A percentile compares a stretch with the other conserved stretches of the same genome.
Evolutionary conservation across 2,113 vertebrate species (phyloP).

Genomic region (Acrocephalus kingi): DNA sequence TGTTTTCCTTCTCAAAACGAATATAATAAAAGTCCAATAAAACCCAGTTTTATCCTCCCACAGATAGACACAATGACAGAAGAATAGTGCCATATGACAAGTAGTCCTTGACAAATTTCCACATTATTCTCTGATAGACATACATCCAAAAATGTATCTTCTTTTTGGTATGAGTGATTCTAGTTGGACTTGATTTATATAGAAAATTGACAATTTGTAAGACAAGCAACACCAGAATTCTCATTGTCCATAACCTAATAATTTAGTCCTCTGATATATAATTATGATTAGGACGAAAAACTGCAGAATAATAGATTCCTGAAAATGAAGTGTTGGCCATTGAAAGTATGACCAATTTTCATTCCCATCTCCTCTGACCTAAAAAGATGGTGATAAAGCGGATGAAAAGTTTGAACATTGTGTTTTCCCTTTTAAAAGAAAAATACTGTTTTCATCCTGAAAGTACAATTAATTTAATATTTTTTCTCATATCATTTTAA

Average conservation of each 20-base stretch:
- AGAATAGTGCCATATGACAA: neutral
- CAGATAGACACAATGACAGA: neutral
- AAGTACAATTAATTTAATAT: neutral
- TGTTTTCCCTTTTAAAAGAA: neutral
- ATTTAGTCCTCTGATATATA: neutral
- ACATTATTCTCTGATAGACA: neutral
- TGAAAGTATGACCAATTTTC: neutral
- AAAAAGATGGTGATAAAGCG: neutral
- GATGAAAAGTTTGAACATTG: neutral
- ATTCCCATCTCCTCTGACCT: neutral
- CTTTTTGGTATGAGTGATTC: neutral
- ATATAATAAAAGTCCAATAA: neutral
- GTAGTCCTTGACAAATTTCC: neutral
- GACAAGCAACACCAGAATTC: neutral
- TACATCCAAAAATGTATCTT: neutral
- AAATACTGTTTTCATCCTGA: neutral
- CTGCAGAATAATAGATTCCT: neutral
- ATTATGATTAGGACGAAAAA: neutral
- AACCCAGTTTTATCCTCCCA: neutral
- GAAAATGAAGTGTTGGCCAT: neutral
- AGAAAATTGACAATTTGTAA: neutral
- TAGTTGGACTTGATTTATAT: neutral
- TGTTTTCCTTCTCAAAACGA: neutral
- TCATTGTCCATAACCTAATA: neutral
- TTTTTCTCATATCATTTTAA: neutral